Evolutionary conservation across 2,888 invertebrate genomes (phyloP).

Genomic region (Chalcis sispes): DNA sequence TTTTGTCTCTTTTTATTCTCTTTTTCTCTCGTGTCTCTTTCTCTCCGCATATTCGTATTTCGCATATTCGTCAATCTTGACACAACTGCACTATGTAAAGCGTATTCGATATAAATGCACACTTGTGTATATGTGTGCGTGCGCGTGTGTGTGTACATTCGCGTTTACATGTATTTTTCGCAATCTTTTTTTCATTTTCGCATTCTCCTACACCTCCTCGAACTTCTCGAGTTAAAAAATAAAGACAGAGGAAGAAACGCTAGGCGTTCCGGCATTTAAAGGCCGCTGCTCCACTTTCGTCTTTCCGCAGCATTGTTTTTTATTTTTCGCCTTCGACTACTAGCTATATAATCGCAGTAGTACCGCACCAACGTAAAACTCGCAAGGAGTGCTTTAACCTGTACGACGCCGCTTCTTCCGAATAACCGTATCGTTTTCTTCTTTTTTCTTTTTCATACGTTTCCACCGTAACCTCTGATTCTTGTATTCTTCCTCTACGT

Average conservation of each 20-base stretch:
- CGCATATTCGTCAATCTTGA: not conserved
- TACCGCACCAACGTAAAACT: not conserved
- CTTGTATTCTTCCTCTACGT: not conserved
- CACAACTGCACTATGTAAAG: no score
- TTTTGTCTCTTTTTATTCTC: not conserved
- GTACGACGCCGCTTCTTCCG: not conserved
- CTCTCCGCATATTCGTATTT: not conserved
- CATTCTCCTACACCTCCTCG: not conserved
- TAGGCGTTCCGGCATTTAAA: conserved; percentile 33
- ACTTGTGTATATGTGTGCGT: not conserved
- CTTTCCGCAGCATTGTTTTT: conserved; percentile 6
- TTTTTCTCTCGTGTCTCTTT: not conserved
- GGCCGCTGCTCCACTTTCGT: conserved; percentile 48
- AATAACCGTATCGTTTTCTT: not conserved
- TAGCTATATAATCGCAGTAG: not conserved
- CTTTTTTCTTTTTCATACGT: not conserved
- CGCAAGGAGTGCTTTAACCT: conserved; percentile 41
- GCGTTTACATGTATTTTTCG: not conserved
- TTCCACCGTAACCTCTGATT: conserved; percentile 20
- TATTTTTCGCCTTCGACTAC: conserved; percentile 4
- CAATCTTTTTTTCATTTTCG: not conserved
- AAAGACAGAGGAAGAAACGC: not conserved
- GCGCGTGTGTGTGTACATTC: not conserved
- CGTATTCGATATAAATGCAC: not conserved
- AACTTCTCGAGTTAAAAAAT: not conserved